Percentiles rank a stretch among this genome's conserved stretches.
phyloP scores from a whole-genome alignment of 1,140 invertebrate genomes.

The Aphidius gifuensis region DNA sequence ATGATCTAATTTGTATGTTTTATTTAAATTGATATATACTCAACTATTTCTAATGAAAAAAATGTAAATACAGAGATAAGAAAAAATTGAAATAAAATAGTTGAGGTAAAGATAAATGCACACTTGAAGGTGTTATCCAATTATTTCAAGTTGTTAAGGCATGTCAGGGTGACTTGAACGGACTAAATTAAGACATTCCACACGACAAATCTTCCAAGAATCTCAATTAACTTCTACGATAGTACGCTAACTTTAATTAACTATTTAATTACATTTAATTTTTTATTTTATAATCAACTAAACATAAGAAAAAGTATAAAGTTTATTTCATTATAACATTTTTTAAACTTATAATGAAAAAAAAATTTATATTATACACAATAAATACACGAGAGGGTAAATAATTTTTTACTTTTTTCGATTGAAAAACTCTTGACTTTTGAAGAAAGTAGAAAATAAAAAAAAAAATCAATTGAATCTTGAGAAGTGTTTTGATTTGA shows the following conservation, averaged over 20 bases:
- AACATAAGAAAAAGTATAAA: not conserved
- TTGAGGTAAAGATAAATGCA: constrained; percentile 5
- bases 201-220: constrained; percentile 57
- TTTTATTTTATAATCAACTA: constrained; percentile 23
- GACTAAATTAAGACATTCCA: constrained; percentile 59
- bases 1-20: not conserved
- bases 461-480: not conserved
- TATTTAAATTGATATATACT: too few relatives aligned
- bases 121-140: constrained; percentile 50
- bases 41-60: not conserved
- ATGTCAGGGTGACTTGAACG: constrained; percentile 54
- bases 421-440: not conserved
- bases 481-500: too few relatives aligned
- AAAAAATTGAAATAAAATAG: constrained; percentile 5
- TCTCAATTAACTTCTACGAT: constrained; percentile 52
- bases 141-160: constrained; percentile 58
- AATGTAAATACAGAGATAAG: constrained; percentile 1
- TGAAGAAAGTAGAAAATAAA: not conserved
- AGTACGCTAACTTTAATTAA: constrained; percentile 49
- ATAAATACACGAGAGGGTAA: not conserved
- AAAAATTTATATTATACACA: not conserved
- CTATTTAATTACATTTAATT: constrained; percentile 57
- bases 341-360: constrained; percentile 20
- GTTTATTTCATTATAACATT: constrained; percentile 25
- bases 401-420: not conserved